Base-by-base conservation (phyloP, 1,140 invertebrate genomes). In the Chrysopa pallens region DNA sequence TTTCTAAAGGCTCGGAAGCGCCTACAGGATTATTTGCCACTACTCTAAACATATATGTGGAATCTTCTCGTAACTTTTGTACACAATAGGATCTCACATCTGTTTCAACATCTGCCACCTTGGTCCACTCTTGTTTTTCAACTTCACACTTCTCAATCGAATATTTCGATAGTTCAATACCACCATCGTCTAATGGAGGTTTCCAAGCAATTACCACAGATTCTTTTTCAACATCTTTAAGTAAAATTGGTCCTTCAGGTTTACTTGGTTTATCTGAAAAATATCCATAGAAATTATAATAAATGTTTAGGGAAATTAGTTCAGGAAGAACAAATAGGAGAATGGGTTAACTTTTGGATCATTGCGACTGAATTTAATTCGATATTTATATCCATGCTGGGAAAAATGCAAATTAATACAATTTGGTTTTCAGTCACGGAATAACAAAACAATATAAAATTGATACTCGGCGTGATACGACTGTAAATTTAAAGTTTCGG, bases 41-140 rank as follows among this genome's bases (percentile, higher is more conserved):
- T 13, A 93, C 74, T 47, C 86, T 69, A 67, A 90, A 92, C 61
- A 82, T 75, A 53, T 92, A 93, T 52, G 85, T 77, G 13, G 70
- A 66, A 49, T 84, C 78, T 55, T 85, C 75, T 44, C 75, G 69
- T 9, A 96, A 63, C 50, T 77, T 77, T 52, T 85, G 76, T 40
- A 92, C 72, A 36, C 73, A 76, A 55, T 82, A 82, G 1, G 71
- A 75, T 15, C 70, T 67, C 1, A 79, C 74, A 42, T 80, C 72
- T 44, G 70, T 74, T 37, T 82, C 73, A 8, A 87, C 73, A 48
- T 84, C 83, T 7, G 79, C 75, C 0, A 89, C 80, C 60, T 74
- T 79, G 29, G 71, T 70, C 84, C 84, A 87, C 15, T 72, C 62
- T 48, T 73, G 70, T 36, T 71, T 73, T 9, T 69, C 67, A 8